Evolutionary conservation across 2,113 vertebrate species (phyloP).

Genomic region (Nesoenas mayeri): DNA sequence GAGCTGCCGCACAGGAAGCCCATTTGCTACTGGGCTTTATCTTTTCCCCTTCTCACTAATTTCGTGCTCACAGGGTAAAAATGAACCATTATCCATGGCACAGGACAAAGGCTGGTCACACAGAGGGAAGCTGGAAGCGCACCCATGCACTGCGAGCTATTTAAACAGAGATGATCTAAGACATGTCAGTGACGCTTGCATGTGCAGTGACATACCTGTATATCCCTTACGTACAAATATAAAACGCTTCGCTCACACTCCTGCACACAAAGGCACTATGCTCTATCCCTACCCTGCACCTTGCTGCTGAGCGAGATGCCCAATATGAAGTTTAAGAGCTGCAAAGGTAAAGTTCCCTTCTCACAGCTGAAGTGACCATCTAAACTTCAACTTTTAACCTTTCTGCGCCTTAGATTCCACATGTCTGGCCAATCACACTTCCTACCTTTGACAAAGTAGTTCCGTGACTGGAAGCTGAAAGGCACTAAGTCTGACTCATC

Average conservation of each 20-base stretch:
- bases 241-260: rapidly evolving
- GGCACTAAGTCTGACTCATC: background rate
- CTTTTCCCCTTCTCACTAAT: background rate
- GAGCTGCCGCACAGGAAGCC: background rate
- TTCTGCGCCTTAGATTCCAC: background rate
- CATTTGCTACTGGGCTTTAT: background rate
- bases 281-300: background rate
- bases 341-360: background rate
- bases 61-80: background rate
- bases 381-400: background rate
- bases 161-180: background rate
- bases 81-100: background rate
- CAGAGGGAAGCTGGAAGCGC: background rate
- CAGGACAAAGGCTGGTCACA: background rate
- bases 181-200: no score
- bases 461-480: background rate
- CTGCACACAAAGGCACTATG: background rate
- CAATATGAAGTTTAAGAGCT: background rate
- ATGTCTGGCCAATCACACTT: background rate
- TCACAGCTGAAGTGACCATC: background rate
- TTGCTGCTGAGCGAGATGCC: background rate
- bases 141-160: background rate
- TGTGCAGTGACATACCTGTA: rapidly evolving
- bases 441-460: background rate
- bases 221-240: background rate